phyloP scores from a whole-genome alignment of 2,888 invertebrate genomes.

The Sarcophaga variegata region DNA sequence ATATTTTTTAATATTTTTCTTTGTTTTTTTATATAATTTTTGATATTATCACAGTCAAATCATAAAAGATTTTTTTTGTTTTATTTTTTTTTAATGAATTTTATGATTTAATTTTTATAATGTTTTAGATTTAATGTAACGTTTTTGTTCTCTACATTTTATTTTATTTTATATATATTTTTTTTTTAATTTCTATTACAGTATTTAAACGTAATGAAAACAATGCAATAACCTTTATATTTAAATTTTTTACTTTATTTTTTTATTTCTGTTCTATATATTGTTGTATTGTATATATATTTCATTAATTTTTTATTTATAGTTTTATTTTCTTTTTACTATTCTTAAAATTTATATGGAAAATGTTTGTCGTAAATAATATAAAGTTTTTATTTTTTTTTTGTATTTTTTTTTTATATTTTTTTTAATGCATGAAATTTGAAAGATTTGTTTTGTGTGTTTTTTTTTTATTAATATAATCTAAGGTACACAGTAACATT shows the following conservation, averaged over 20 bases:
- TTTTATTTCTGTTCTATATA: conserved; percentile 21
- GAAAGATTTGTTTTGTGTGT: conserved; percentile 63
- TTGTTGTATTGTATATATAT: conserved; percentile 34
- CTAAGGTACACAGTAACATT: conserved; percentile 70
- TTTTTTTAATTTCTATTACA: conserved; percentile 39
- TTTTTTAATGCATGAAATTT: conserved; percentile 61
- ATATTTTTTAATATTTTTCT: conserved; percentile 32
- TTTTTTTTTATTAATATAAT: conserved; percentile 68
- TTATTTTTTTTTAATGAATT: conserved; percentile 66
- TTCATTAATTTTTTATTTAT: conserved; percentile 64
- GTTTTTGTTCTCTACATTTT: conserved; percentile 42
- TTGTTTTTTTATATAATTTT: conserved; percentile 72
- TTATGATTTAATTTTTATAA: conserved; percentile 58
- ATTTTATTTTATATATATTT: conserved; percentile 47
- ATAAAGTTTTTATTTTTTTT: conserved; percentile 44
- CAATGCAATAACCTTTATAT: conserved; percentile 48
- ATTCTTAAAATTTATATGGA: conserved; percentile 41
- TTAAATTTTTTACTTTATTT: conserved; percentile 19
- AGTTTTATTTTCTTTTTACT: conserved; percentile 24
- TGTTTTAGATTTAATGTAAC: conserved; percentile 59
- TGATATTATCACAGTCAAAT: conserved; percentile 82
- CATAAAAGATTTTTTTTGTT: conserved; percentile 79
- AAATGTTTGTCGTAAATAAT: conserved; percentile 29
- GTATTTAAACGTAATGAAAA: conserved; percentile 69
- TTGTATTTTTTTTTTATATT: background rate